Evolutionary conservation across 2,797 vertebrate species (phyloP).

Genomic region (Lacerta bilineata): DNA sequence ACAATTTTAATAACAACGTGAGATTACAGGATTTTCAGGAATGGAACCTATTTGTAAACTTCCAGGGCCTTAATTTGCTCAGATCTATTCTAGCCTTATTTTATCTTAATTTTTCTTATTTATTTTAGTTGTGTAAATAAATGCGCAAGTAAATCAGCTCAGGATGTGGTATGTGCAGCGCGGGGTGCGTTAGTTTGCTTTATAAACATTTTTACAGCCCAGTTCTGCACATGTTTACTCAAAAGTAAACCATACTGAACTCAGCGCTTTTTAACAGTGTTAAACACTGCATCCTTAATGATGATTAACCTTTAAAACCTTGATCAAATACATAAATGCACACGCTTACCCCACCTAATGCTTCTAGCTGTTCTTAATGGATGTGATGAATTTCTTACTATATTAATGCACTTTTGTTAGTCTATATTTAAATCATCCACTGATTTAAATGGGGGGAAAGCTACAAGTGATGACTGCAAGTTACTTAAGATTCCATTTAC

Average conservation of each 20-base stretch:
- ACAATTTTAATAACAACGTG: background rate
- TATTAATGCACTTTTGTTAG: background rate
- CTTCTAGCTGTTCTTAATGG: background rate
- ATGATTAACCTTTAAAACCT: background rate
- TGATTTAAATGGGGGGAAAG: background rate
- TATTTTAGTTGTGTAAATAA: background rate
- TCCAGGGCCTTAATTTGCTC: constrained; percentile 26
- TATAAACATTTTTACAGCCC: background rate
- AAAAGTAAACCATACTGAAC: background rate
- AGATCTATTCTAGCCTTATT: background rate
- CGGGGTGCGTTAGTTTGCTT: background rate
- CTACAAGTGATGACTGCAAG: background rate
- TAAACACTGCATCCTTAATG: background rate
- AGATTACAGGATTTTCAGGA: constrained; percentile 12
- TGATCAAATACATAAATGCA: background rate
- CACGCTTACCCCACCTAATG: background rate
- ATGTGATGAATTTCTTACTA: background rate
- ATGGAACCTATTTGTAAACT: background rate
- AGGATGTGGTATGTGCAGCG: rapidly evolving
- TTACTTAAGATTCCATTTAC: background rate
- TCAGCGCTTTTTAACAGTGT: background rate
- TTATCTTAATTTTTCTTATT: constrained; percentile 15
- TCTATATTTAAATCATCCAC: background rate
- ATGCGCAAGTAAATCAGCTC: constrained; percentile 32
- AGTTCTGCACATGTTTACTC: background rate